Evolutionary conservation across 2,888 invertebrate genomes (phyloP).

Genomic region (Ophion ellenae): DNA sequence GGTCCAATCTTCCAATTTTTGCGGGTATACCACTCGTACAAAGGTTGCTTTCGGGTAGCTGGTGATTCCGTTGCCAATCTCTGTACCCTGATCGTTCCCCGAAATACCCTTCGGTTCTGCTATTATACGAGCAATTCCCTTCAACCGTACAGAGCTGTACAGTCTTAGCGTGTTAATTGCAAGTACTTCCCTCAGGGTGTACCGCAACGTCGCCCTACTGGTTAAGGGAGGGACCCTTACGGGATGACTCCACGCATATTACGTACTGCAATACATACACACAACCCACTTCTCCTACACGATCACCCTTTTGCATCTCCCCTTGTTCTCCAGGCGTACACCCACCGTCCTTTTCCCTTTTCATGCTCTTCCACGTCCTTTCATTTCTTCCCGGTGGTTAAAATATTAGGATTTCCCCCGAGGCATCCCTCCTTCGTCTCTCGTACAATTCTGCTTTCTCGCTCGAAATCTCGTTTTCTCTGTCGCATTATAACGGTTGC

Average conservation of each 20-base stretch:
- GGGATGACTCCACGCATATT: slow-evolving; percentile 54
- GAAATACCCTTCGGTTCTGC: slow-evolving; percentile 48
- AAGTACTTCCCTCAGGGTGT: slow-evolving; percentile 78
- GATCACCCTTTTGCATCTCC: slow-evolving; percentile 29
- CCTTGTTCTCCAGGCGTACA: slow-evolving; percentile 68
- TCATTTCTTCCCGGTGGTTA: slow-evolving; percentile 76
- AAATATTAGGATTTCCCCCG: slow-evolving; percentile 77
- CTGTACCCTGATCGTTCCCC: slow-evolving; percentile 23
- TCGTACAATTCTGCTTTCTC: slow-evolving; percentile 29
- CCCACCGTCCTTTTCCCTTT: slow-evolving; percentile 74
- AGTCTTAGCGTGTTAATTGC: slow-evolving; percentile 80
- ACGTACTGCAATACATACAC: slow-evolving; percentile 25
- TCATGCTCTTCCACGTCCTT: slow-evolving; percentile 74
- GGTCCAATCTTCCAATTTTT: background rate
- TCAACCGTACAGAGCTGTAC: slow-evolving; percentile 65
- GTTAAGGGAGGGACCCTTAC: slow-evolving; percentile 47
- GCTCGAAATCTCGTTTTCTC: slow-evolving; percentile 33
- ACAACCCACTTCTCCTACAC: slow-evolving; percentile 29
- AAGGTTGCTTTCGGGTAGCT: background rate
- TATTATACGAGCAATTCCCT: slow-evolving; percentile 64
- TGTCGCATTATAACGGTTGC: slow-evolving; percentile 44
- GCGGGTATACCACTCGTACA: background rate
- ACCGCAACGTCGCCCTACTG: slow-evolving; percentile 72
- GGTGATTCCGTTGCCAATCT: slow-evolving; percentile 36
- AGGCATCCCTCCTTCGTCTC: slow-evolving; percentile 63